Evolutionary conservation across 2,888 invertebrate genomes (phyloP).

Genomic region (Epistrophe eligans): DNA sequence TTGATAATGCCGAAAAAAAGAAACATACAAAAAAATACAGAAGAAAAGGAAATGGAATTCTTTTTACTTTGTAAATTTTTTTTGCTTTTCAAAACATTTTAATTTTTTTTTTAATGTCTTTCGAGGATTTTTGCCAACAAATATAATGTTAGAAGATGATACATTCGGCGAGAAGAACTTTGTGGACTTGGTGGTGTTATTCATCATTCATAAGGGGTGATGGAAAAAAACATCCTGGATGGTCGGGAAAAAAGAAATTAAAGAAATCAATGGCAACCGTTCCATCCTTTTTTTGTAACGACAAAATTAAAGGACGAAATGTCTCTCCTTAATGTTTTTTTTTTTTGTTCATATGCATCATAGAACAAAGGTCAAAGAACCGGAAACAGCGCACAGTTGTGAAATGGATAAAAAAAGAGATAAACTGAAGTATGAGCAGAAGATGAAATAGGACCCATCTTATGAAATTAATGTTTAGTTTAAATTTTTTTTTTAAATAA

Average conservation of each 20-base stretch:
- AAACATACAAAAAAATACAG: slow-evolving; percentile 20
- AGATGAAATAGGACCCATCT: slow-evolving; percentile 24
- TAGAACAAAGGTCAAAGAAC: slow-evolving; percentile 46
- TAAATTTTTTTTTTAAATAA: not conserved
- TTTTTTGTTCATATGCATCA: slow-evolving; percentile 59
- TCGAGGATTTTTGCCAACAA: slow-evolving; percentile 47
- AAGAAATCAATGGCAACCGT: slow-evolving; percentile 60
- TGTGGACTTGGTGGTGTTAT: not conserved
- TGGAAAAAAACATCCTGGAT: slow-evolving; percentile 20
- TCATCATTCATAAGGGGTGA: not conserved
- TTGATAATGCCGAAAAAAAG: slow-evolving; percentile 38
- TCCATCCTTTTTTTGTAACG: slow-evolving; percentile 31
- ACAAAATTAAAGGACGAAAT: slow-evolving; percentile 48
- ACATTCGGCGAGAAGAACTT: slow-evolving; percentile 5
- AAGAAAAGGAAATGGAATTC: slow-evolving; percentile 48
- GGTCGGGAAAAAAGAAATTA: slow-evolving; percentile 47
- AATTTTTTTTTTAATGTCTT: slow-evolving; percentile 30
- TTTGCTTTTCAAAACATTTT: slow-evolving; percentile 58
- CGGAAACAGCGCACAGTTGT: slow-evolving; percentile 52
- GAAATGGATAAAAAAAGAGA: slow-evolving; percentile 28
- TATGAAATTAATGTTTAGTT: slow-evolving; percentile 16
- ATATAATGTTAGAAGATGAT: slow-evolving; percentile 38
- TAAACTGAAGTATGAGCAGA: slow-evolving; percentile 20
- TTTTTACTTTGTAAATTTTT: slow-evolving; percentile 37
- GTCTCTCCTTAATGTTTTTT: slow-evolving; percentile 39